Evolutionary conservation across 2,888 invertebrate genomes (phyloP).

Genomic region (Tuta absoluta): DNA sequence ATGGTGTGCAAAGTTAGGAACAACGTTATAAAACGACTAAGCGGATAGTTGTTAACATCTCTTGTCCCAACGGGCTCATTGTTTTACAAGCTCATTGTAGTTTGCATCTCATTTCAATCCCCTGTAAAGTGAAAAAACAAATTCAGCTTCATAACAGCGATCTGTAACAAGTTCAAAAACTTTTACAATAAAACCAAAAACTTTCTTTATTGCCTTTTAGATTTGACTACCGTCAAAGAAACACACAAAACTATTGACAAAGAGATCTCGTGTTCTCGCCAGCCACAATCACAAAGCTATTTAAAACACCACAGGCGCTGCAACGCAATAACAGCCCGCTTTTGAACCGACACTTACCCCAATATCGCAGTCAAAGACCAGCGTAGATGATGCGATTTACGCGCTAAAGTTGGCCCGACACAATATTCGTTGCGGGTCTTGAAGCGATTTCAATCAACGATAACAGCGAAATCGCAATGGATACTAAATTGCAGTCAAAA

Average conservation of each 20-base stretch:
- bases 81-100: slow-evolving; percentile 13
- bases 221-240: slow-evolving; percentile 13
- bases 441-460: slow-evolving; percentile 2
- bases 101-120: slow-evolving; percentile 9
- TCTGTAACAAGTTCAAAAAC: not conserved
- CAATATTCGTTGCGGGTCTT: slow-evolving; percentile 11
- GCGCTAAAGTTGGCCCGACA: not conserved
- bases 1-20: slow-evolving; percentile 8
- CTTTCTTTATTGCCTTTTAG: slow-evolving; percentile 12
- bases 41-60: not conserved
- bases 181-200: slow-evolving; percentile 8
- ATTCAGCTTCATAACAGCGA: not conserved
- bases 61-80: not conserved
- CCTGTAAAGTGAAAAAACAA: not conserved
- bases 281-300: slow-evolving; percentile 19
- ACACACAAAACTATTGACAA: slow-evolving; percentile 12
- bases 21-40: slow-evolving; percentile 13
- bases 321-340: slow-evolving; percentile 18
- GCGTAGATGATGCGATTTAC: slow-evolving; percentile 8
- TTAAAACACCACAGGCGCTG: slow-evolving; percentile 16
- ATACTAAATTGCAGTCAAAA: not conserved
- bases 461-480: not conserved
- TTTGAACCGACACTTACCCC: slow-evolving; percentile 20
- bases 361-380: slow-evolving; percentile 1
- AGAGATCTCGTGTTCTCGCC: slow-evolving; percentile 20